Percentiles rank a stretch among this genome's conserved stretches.
phyloP scores from a whole-genome alignment of 2,797 vertebrate species.

The Cossypha niveicapilla region DNA sequence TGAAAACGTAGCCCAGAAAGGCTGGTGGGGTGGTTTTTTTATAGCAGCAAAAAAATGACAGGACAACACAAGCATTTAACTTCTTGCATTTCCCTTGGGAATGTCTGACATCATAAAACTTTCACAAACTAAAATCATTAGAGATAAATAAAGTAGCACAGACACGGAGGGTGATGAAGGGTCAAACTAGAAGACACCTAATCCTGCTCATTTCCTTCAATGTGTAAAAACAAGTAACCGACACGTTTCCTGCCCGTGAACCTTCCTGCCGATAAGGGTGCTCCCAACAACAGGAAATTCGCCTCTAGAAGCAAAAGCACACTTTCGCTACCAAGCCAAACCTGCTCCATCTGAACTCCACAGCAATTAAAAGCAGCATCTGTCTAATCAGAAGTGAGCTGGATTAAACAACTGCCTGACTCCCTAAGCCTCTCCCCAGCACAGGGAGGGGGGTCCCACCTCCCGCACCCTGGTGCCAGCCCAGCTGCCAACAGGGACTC shows the following conservation, averaged over 20 bases:
- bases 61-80: neutral
- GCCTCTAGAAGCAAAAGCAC: constrained; percentile 74
- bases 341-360: constrained; percentile 22
- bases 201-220: constrained; percentile 74
- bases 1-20: neutral
- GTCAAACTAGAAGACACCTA: constrained; percentile 59
- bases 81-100: neutral
- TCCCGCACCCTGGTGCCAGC: neutral
- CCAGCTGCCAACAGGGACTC: neutral
- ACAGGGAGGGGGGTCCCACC: neutral
- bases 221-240: constrained; percentile 77
- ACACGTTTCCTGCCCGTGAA: constrained; percentile 77
- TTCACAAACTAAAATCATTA: constrained; percentile 3
- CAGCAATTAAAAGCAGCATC: neutral
- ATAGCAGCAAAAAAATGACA: neutral
- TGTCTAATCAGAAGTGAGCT: neutral
- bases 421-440: neutral
- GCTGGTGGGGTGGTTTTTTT: neutral
- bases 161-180: neutral
- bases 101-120: neutral
- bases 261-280: constrained; percentile 78
- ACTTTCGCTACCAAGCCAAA: constrained; percentile 51
- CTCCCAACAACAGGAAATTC: constrained; percentile 86
- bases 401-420: neutral
- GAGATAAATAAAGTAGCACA: neutral